Conservation (phyloP, 2,888 invertebrate genomes). For the Drosophila kambysellisi region DNA sequence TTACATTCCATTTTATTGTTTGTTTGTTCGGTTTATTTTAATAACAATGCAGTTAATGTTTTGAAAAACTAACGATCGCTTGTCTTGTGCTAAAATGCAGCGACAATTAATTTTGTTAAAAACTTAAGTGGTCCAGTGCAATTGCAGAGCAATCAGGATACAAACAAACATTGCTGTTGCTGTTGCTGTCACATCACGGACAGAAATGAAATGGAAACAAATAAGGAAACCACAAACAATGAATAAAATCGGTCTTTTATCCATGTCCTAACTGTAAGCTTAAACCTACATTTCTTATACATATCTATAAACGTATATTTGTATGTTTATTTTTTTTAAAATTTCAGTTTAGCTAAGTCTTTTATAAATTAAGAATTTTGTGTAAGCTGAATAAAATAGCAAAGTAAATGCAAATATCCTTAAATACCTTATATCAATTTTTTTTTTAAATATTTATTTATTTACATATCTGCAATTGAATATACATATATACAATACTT, state of each 20-base stretch:
- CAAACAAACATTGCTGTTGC: slow-evolving; percentile 11
- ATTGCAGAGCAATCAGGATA: slow-evolving; percentile 16
- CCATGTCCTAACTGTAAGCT: slow-evolving; percentile 26
- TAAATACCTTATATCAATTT: background rate
- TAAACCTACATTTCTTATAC: background rate
- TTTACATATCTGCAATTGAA: too few relatives aligned
- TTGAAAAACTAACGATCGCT: slow-evolving; percentile 38
- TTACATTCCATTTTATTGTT: background rate
- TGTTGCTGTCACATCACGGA: slow-evolving; percentile 19
- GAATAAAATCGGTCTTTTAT: slow-evolving; percentile 7
- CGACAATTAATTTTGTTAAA: slow-evolving; percentile 28
- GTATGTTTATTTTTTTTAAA: background rate
- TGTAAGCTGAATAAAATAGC: background rate
- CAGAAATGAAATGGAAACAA: slow-evolving; percentile 34
- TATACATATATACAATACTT: too few relatives aligned
- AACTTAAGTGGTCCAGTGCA: slow-evolving; percentile 27
- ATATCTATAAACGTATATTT: background rate
- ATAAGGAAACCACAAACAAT: slow-evolving; percentile 22
- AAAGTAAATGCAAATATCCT: background rate
- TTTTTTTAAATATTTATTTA: too few relatives aligned
- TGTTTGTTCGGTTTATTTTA: background rate
- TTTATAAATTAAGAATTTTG: background rate
- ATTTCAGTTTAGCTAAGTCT: background rate
- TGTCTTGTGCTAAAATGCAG: slow-evolving; percentile 25
- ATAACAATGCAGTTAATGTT: slow-evolving; percentile 6